Evolutionary conservation across 2,113 vertebrate genomes (phyloP), one percentile per base, ranked within the genome.

Genomic region (Prunella fulvescens): DNA sequence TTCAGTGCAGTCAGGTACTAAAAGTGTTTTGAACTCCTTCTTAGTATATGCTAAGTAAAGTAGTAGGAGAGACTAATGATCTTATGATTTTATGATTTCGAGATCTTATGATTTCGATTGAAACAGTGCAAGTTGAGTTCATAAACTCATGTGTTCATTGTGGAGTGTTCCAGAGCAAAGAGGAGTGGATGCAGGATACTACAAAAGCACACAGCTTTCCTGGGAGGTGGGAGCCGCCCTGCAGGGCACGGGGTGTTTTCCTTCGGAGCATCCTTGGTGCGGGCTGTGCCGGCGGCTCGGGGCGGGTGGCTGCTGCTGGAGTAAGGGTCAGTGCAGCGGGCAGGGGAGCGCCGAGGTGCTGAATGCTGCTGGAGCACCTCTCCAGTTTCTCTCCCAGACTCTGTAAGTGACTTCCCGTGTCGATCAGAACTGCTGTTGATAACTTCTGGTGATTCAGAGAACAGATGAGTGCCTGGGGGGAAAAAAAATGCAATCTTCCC

Each of bases 241-340:
- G 4, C 0, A 6, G 71, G 61, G 26, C 1, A 8, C 10, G 9
- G 31, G 16, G 25, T 48, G 24, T 17, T 65, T 93, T 53, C 40
- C 3, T 25, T 42, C 0, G 0, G 53, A 69, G 40, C 78, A 69
- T 57, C 61, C 53, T 40, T 51, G 0, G 1, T 28, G 62, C 42
- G n/a, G 7, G 60, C 37, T 14, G 53, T 44, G 53, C 56, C 15
- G n/a, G 65, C 3, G 15, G 29, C 54, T 33, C 3, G 53, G 51
- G 19, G 61, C 3, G 0, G 35, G 23, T 40, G 65, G 33, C 20
- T 61, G 53, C 20, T 35, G 78, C 33, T 19, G 78, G 39, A 35
- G 17, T 1, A 3, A 17, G 78, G 50, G 14, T 44, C 48, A 4
- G 42, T 0, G n/a, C 2, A 1, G 29, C 2, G 69, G 35, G 54